Percentiles rank a stretch among this genome's conserved stretches.
phyloP scores from a whole-genome alignment of 2,797 vertebrate species.

The Enteromius fasciolatus region DNA sequence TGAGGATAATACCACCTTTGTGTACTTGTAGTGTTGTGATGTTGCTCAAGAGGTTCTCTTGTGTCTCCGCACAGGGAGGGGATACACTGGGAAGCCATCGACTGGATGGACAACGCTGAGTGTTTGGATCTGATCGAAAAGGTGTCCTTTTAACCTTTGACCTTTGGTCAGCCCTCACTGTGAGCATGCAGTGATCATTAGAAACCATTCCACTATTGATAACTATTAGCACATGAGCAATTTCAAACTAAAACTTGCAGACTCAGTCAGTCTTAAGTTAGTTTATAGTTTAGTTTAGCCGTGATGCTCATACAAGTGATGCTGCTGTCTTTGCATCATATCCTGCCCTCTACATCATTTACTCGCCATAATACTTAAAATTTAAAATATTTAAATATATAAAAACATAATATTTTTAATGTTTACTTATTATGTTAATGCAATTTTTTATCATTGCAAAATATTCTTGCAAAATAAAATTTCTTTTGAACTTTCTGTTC shows the following conservation, averaged over 20 bases:
- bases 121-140: constrained; percentile 85
- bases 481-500: neutral
- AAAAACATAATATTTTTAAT: no score
- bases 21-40: constrained; percentile 68
- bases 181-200: neutral
- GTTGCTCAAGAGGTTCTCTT: constrained; percentile 42
- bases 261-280: no score
- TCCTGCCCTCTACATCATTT: neutral
- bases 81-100: constrained; percentile 83
- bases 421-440: neutral
- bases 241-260: neutral
- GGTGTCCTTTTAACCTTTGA: constrained; percentile 67
- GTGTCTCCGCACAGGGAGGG: constrained; percentile 73
- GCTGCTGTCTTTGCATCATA: neutral
- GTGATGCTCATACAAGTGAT: neutral
- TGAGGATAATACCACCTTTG: constrained; percentile 71
- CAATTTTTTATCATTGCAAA: neutral
- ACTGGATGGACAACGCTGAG: constrained; percentile 87
- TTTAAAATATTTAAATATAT: no score
- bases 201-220: neutral
- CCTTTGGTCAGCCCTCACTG: constrained; percentile 8
- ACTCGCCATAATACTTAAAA: neutral
- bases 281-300: neutral
- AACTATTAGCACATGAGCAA: neutral
- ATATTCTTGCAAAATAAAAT: no score